Percentiles rank a stretch among this genome's conserved stretches.
These are phyloP conservation scores for Oryzias curvinotus DNA, from an alignment of 2,113 vertebrate species.

Conservation along the genomic window DNA sequence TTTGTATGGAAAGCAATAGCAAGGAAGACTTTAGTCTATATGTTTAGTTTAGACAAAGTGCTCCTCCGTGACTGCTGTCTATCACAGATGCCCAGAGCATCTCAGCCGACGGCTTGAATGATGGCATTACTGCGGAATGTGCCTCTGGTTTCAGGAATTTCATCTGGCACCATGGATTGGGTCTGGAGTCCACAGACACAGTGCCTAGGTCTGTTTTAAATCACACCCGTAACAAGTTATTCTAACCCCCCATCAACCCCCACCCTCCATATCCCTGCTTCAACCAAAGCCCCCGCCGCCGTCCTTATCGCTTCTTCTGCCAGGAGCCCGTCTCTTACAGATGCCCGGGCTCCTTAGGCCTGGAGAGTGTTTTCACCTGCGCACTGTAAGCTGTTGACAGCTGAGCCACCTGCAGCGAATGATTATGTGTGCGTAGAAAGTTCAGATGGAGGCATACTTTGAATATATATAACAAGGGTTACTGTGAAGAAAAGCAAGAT, in stretches of 20 bases:
- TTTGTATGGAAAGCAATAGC: background rate
- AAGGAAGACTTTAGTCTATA: background rate
- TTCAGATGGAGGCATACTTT: background rate
- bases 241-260: conserved; percentile 22
- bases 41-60: background rate
- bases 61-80: background rate
- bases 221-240: conserved; percentile 34
- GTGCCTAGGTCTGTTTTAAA: conserved; percentile 50
- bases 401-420: conserved; percentile 55
- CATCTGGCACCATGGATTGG: conserved; percentile 25
- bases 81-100: conserved; percentile 19
- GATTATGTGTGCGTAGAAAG: background rate
- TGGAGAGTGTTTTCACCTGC: conserved; percentile 55
- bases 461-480: no score
- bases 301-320: conserved; percentile 37
- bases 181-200: conserved; percentile 46
- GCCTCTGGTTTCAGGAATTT: conserved; percentile 37
- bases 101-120: conserved; percentile 20
- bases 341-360: conserved; percentile 20
- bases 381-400: conserved; percentile 43
- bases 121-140: conserved; percentile 40
- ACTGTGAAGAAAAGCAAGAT: background rate
- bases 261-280: background rate
- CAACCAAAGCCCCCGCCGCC: background rate
- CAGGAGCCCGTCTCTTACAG: conserved; percentile 12